phyloP scores from a whole-genome alignment of 2,888 invertebrate genomes.

The Drosophila mercatorum region DNA sequence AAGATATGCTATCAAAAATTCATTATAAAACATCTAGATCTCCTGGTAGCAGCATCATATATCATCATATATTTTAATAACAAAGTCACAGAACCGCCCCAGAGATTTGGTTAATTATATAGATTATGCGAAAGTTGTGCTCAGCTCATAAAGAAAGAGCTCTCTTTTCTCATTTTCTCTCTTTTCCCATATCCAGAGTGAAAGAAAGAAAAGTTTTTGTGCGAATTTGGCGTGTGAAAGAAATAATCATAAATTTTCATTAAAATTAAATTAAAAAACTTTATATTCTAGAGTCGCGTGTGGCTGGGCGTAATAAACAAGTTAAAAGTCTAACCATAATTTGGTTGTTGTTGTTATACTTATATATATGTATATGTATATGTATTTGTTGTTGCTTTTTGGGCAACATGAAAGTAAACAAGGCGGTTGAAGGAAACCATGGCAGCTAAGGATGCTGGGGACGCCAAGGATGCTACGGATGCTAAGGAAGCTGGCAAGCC shows the following conservation, averaged over 20 bases:
- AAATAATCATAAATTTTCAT: conserved; percentile 79
- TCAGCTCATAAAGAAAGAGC: not conserved
- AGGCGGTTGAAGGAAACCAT: conserved; percentile 7
- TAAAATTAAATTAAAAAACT: conserved; percentile 81
- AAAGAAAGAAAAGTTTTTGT: not conserved
- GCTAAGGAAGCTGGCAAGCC: conserved; percentile 18
- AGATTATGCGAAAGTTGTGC: conserved; percentile 32
- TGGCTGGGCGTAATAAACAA: conserved; percentile 76
- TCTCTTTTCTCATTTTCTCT: not conserved
- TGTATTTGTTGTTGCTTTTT: conserved; percentile 28
- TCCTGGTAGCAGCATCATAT: not conserved
- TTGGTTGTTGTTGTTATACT: conserved; percentile 50
- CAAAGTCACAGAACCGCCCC: not conserved
- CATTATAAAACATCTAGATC: not conserved
- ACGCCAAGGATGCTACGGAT: not conserved
- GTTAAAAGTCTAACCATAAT: conserved; percentile 83
- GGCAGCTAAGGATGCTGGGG: conserved; percentile 5
- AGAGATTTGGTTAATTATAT: not conserved
- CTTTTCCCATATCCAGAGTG: conserved; percentile 4
- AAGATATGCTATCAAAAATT: too few relatives aligned
- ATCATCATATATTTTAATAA: not conserved
- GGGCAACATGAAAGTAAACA: conserved; percentile 64
- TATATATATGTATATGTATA: too few relatives aligned
- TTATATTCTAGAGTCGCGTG: conserved; percentile 50
- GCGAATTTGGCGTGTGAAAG: conserved; percentile 65